These are phyloP conservation scores for Drosophila orena DNA, from an alignment of 1,140 invertebrate genomes.

Conservation along the genomic window DNA sequence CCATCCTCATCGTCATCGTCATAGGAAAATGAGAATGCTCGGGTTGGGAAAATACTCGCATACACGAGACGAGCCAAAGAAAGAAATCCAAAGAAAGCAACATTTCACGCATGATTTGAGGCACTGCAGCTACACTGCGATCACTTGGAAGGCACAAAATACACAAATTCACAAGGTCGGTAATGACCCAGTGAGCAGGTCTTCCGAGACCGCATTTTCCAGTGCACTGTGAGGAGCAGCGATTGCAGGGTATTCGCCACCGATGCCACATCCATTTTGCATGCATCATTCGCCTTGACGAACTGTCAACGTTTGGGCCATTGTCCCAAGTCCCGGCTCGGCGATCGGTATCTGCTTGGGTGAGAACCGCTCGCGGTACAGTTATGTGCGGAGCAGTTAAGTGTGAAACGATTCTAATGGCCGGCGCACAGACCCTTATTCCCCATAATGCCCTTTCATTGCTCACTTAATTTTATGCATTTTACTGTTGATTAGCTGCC, in stretches of 20 bases:
- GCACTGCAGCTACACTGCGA: neutral
- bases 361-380: constrained; percentile 47
- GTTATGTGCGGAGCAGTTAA: constrained; percentile 53
- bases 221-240: neutral
- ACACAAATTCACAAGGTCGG: no score
- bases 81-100: constrained; percentile 38
- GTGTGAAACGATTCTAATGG: constrained; percentile 72
- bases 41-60: constrained; percentile 40
- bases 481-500: constrained; percentile 79
- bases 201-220: neutral
- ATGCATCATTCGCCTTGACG: constrained; percentile 82
- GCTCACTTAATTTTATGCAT: constrained; percentile 80
- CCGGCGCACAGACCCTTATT: constrained; percentile 1
- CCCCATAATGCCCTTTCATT: constrained; percentile 28
- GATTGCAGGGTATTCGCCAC: constrained; percentile 13
- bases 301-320: constrained; percentile 77
- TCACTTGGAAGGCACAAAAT: no score
- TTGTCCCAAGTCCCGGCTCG: constrained; percentile 34
- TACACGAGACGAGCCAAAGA: constrained; percentile 23
- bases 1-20: constrained; percentile 25
- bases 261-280: constrained; percentile 59
- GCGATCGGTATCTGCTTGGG: constrained; percentile 1
- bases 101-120: constrained; percentile 61
- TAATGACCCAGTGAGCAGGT: no score
- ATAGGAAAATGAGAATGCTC: constrained; percentile 23